Evolutionary conservation across 2,797 vertebrate species (phyloP).

Genomic region (Borostomias antarcticus): DNA sequence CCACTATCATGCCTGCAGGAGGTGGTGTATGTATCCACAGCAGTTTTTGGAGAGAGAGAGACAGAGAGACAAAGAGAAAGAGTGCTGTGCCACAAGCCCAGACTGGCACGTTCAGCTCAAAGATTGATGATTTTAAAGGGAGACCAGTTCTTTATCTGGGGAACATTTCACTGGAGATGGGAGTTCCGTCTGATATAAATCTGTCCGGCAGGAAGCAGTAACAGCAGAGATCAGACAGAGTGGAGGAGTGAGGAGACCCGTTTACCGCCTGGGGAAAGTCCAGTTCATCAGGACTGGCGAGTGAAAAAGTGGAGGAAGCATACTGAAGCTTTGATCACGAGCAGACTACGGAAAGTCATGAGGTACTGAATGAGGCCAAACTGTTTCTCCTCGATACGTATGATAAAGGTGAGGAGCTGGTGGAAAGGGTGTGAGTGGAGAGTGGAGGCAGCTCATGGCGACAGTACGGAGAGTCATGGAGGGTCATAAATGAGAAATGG

Average conservation of each 20-base stretch:
- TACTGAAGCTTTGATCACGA: too few relatives aligned
- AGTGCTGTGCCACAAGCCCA: conserved; percentile 38
- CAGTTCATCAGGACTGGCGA: too few relatives aligned
- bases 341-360: too few relatives aligned
- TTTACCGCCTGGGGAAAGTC: too few relatives aligned
- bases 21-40: conserved; percentile 50
- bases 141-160: conserved; percentile 2
- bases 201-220: not conserved
- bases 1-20: conserved; percentile 59
- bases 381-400: too few relatives aligned
- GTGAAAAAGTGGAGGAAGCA: too few relatives aligned
- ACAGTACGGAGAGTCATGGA: too few relatives aligned
- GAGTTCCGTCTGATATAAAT: conserved; percentile 39
- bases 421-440: too few relatives aligned
- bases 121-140: not conserved
- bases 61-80: conserved; percentile 28
- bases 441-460: too few relatives aligned
- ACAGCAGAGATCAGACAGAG: not conserved
- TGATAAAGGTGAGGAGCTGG: too few relatives aligned
- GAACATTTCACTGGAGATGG: not conserved
- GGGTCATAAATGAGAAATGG: too few relatives aligned
- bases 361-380: too few relatives aligned
- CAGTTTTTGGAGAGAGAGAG: conserved; percentile 41
- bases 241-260: not conserved
- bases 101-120: not conserved